A percentile compares a stretch with the other conserved stretches of the same genome.
Conservation (phyloP, 30 jellyfish, hydroid and myxozoan genomes). For the Pelagia noctiluca region DNA sequence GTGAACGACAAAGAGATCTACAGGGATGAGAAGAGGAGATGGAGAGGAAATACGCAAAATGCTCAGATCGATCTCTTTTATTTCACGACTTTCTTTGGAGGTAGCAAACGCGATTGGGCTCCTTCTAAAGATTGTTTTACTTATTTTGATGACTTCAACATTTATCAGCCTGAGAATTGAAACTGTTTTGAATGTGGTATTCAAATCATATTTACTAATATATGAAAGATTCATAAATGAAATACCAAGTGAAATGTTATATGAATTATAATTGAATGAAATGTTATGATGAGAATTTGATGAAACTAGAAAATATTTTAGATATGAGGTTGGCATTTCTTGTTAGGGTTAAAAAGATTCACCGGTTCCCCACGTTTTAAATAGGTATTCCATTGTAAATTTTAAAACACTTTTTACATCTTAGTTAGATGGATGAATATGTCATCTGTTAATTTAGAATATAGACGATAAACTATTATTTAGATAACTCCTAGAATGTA, state of each 20-base stretch:
- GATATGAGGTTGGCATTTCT: not conserved
- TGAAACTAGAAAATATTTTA: not conserved
- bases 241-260: not conserved
- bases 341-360: not conserved
- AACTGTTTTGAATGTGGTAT: no score
- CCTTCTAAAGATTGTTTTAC: slow-evolving; percentile 15
- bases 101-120: slow-evolving; percentile 34
- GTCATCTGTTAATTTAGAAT: no score
- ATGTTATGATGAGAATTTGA: no score
- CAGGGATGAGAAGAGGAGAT: not conserved
- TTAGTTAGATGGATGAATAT: no score
- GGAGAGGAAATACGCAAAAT: slow-evolving; percentile 7
- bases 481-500: no score
- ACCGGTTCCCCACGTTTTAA: not conserved
- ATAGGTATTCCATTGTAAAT: not conserved
- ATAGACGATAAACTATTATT: no score
- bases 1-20: slow-evolving; percentile 5
- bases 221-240: not conserved
- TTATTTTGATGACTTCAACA: slow-evolving; percentile 22
- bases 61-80: slow-evolving; percentile 26
- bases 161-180: slow-evolving; percentile 29
- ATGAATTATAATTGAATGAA: not conserved
- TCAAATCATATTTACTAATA: not conserved
- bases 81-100: slow-evolving; percentile 40
- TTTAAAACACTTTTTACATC: no score